These are phyloP conservation scores for Oceanites oceanicus DNA, from an alignment of 2,113 vertebrate species.

Conservation along the genomic window DNA sequence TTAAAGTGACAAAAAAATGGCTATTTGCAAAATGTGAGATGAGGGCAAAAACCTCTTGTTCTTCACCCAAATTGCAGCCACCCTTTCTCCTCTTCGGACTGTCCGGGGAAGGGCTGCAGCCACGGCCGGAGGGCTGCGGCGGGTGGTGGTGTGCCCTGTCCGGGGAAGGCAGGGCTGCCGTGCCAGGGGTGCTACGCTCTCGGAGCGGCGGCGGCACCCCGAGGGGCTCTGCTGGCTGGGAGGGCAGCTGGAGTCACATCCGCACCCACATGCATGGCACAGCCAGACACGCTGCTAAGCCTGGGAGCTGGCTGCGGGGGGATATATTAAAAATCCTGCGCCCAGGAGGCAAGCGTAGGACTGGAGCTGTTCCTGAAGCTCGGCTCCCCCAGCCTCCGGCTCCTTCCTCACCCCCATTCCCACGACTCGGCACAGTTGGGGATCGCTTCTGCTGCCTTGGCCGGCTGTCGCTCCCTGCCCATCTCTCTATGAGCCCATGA, in stretches of 20 bases:
- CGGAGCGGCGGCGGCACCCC: fast-evolving
- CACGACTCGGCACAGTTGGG: conserved; percentile 49
- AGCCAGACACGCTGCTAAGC: fast-evolving
- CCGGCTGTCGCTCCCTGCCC: background rate
- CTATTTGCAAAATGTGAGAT: background rate
- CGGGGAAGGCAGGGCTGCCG: background rate
- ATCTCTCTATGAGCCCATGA: conserved; percentile 52
- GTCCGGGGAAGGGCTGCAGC: background rate
- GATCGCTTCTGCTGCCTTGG: background rate
- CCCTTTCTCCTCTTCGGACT: fast-evolving
- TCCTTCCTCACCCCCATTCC: conserved; percentile 46
- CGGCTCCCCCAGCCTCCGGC: background rate
- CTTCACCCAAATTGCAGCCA: background rate
- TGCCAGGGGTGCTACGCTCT: background rate
- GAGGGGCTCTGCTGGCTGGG: background rate
- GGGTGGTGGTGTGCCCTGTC: background rate
- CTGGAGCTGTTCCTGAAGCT: background rate
- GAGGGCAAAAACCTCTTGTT: background rate
- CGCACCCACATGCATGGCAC: background rate
- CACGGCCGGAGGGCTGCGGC: fast-evolving
- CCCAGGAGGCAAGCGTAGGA: background rate
- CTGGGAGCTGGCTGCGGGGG: background rate
- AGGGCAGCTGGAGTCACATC: background rate
- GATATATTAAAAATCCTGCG: background rate
- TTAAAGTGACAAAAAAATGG: background rate